Evolutionary conservation across 2,888 invertebrate species (phyloP), one percentile per base, ranked within the genome.

Genomic region (Cephalotes varians): DNA sequence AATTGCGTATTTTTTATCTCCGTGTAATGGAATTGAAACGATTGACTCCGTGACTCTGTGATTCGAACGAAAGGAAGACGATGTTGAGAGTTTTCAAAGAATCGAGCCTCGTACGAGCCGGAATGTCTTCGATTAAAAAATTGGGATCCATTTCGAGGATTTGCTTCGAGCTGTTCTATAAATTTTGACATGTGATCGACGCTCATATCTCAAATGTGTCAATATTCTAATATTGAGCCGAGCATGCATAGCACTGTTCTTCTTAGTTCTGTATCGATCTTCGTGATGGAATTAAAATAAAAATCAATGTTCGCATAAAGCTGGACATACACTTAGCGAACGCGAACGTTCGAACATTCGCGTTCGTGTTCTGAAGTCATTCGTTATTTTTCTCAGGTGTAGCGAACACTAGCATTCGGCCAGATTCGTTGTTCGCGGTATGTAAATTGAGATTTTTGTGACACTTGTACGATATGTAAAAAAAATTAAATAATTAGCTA

Each of bases 1-100:
- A 82, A 85, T 58, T 76, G 64, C 56, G 44, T 76, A 44, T 71
- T 79, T 71, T 79, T 56, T 56, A 56, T 56, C 25, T 56, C 34
- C 56, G 69, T 18, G 9, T 31, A 7, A 44, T 40, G 51, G 51
- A 71, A 79, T 79, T 71, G 25, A 56, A 12, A 71, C 31, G 25
- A 62, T 12, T 40, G 47, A 25, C 37, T 37, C 56, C 44, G 21
- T 31, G 34, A 31, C 25, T 62, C n/a, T 40, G 60, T 31, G 40
- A 44, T 74, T 21, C n/a, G 10, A 9, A 44, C 15, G 15, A 44
- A 21, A 34, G 31, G 18, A 34, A 34, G 10, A 49, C 49, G n/a
- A 65, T 37, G 51, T 65, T 37, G 28, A 64, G 47, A 64, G 49
- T 64, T 37, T 10, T 64, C 7, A 25, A 1, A 40, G 40, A 18